Evolutionary conservation across 1,140 invertebrate species (phyloP), one percentile per base, ranked within the genome.

Genomic region (Brachionus asplanchnoidis): DNA sequence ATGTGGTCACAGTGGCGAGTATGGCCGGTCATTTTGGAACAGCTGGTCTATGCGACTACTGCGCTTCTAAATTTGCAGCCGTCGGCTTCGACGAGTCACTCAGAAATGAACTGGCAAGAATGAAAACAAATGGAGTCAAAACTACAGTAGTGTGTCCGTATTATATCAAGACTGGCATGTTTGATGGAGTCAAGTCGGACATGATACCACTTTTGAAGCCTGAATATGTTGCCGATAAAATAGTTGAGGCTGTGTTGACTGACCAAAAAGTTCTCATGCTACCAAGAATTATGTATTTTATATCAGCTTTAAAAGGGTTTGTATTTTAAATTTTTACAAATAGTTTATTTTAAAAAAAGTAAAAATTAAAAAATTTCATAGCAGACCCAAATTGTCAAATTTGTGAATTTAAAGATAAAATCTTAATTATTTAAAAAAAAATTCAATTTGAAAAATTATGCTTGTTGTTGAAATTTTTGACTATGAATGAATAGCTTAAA

Each of bases 131-230:
- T 60, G 94, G 94, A 53, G 93, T 98, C 14, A 91, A 94, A 85
- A 95, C 94, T 0, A 97, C 96, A 6, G 93, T 94, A 20, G 93
- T 98, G 85, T 97, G 95, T 88, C 96, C 97, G 0, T 98, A 94
- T 90, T 97, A 95, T 88, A 97, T 97, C 85, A 93, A 94, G 87
- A 98, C 96, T 8, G 95, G 95, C 85, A 97, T 98, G 95, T 98
- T 98, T 87, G 93, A 94, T 26, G 94, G 95, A 85, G 94, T 95
- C 28, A 91, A 93, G 87, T 93, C 94, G 17, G 14, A 70, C 42
- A 17, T 84, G 14, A n/a, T 97, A 73, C 94, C 95, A 56, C 93
- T 94, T 85, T 90, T 98, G 86, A 93, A 94, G 87, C 93, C 95
- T 1, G 94, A 96, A 85, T 93, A 94, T 86, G 96, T 96, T 42